These are phyloP conservation scores for Oxyteleia sp. DNA, from an alignment of 2,888 invertebrate species.

Conservation along the genomic window DNA sequence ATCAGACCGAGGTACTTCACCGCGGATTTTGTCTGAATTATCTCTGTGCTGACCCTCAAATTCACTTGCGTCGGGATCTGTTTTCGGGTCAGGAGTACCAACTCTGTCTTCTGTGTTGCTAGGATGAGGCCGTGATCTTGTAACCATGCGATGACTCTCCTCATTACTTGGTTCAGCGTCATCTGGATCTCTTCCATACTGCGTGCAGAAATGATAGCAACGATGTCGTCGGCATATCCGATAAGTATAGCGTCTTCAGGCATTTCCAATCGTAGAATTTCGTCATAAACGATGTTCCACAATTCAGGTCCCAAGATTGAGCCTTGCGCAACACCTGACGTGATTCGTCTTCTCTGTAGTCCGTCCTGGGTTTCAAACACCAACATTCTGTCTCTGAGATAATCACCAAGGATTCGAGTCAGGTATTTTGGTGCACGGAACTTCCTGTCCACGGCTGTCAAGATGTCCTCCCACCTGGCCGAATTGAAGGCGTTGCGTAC, in stretches of 20 bases:
- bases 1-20: slow-evolving; percentile 73
- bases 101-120: slow-evolving; percentile 5
- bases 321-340: not conserved
- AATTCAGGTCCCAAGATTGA: slow-evolving; percentile 19
- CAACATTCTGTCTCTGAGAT: slow-evolving; percentile 1
- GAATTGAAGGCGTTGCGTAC: slow-evolving; percentile 3
- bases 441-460: not conserved
- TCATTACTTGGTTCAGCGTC: not conserved
- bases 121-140: not conserved
- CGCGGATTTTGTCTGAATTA: slow-evolving; percentile 13
- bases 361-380: slow-evolving; percentile 5
- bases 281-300: slow-evolving; percentile 11
- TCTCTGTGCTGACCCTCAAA: slow-evolving; percentile 45
- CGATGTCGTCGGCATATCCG: slow-evolving; percentile 73
- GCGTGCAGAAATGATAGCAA: slow-evolving; percentile 35
- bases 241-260: slow-evolving; percentile 65
- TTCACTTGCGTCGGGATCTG: slow-evolving; percentile 50
- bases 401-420: not conserved
- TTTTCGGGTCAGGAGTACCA: slow-evolving; percentile 54
- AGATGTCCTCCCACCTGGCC: slow-evolving; percentile 57
- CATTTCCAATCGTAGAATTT: slow-evolving; percentile 34
- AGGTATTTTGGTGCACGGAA: slow-evolving; percentile 2
- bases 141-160: not conserved
- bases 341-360: not conserved
- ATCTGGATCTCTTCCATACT: not conserved